Conservation (phyloP, 2,113 vertebrate species). For the Oceanites oceanicus region DNA sequence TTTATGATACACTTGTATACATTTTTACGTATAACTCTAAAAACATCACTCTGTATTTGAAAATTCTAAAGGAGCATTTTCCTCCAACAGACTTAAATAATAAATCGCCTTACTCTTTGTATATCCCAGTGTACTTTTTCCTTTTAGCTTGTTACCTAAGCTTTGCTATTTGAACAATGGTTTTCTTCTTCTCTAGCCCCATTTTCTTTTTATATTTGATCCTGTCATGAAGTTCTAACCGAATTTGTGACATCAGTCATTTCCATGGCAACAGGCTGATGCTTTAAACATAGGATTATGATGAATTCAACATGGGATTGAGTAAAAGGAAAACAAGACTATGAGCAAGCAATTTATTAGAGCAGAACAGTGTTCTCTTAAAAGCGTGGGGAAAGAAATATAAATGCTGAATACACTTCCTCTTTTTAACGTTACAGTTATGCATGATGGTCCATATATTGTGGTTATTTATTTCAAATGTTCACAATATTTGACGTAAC, state of each 20-base stretch:
- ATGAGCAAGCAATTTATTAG: background rate
- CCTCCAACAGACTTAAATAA: background rate
- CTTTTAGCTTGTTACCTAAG: background rate
- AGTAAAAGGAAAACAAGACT: background rate
- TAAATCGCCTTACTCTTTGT: background rate
- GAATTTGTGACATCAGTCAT: background rate
- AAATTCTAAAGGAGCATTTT: background rate
- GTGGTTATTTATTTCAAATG: background rate
- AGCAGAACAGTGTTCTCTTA: background rate
- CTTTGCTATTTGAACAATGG: background rate
- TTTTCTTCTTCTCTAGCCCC: background rate
- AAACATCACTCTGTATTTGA: background rate
- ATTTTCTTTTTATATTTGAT: background rate
- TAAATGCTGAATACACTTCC: background rate
- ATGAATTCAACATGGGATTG: background rate
- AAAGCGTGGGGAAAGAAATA: background rate
- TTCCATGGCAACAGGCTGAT: background rate
- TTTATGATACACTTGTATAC: background rate
- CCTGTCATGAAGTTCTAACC: background rate
- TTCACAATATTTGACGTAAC: background rate
- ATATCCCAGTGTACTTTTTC: background rate
- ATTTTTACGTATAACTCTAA: background rate
- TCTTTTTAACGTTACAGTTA: background rate
- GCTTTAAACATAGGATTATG: background rate
- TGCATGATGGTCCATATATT: background rate